Conservation (phyloP, 2,888 invertebrate species). For the Drosophila aldrichi region DNA sequence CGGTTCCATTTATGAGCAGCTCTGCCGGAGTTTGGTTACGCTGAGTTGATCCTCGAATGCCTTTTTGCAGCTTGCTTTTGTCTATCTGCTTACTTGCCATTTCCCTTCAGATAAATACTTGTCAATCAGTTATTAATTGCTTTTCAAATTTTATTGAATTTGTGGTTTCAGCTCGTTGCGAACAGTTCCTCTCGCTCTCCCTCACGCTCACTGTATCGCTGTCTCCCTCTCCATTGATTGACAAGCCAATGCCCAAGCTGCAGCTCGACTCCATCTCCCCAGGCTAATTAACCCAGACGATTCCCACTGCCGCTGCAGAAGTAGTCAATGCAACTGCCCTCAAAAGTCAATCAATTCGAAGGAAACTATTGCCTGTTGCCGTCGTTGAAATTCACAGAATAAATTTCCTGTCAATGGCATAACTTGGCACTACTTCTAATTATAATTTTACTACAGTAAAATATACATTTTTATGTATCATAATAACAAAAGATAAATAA, state of each 20-base stretch:
- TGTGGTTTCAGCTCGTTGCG: constrained; percentile 49
- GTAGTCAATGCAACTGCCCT: constrained; percentile 21
- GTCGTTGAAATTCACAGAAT: neutral
- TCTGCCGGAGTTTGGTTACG: constrained; percentile 53
- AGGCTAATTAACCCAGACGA: constrained; percentile 54
- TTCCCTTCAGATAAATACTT: constrained; percentile 77
- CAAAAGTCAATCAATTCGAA: constrained; percentile 28
- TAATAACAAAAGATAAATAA: neutral
- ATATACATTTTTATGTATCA: neutral
- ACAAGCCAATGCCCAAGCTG: constrained; percentile 33
- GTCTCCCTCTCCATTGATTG: constrained; percentile 33
- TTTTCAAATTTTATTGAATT: constrained; percentile 82
- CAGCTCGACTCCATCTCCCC: constrained; percentile 11
- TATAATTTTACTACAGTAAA: too few relatives aligned
- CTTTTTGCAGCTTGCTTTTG: constrained; percentile 38
- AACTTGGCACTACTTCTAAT: neutral
- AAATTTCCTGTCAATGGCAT: neutral
- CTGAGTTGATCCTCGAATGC: constrained; percentile 18
- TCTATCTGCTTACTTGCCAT: constrained; percentile 27
- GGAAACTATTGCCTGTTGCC: constrained; percentile 10
- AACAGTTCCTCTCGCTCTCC: neutral
- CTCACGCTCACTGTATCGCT: neutral
- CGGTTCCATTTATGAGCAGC: constrained; percentile 60
- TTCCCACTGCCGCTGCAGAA: constrained; percentile 26
- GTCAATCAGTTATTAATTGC: constrained; percentile 84